phyloP scores from a whole-genome alignment of 2,113 vertebrate species.

The Thryonomys swinderianus region DNA sequence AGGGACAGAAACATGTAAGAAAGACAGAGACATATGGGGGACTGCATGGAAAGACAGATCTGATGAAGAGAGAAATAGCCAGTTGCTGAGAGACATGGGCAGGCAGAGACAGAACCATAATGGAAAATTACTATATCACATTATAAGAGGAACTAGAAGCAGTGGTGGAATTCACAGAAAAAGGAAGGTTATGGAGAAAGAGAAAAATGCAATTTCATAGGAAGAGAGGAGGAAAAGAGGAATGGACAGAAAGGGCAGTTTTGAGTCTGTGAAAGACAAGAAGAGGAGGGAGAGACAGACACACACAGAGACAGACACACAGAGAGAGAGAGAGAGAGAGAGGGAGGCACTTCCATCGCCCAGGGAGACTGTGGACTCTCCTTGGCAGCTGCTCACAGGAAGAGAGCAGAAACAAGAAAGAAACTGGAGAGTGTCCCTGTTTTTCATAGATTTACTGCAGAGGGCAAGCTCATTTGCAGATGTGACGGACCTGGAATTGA shows the following conservation, averaged over 20 bases:
- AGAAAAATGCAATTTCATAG: background rate
- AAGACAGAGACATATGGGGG: background rate
- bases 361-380: background rate
- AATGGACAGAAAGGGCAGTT: background rate
- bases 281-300: background rate
- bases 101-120: background rate
- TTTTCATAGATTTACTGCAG: background rate
- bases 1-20: background rate
- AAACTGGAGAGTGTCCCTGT: background rate
- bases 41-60: accelerated
- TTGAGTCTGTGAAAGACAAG: background rate
- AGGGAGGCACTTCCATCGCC: background rate
- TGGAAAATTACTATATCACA: no score
- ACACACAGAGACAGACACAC: no score
- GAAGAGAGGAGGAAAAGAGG: background rate
- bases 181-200: background rate
- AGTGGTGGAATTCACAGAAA: background rate
- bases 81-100: background rate
- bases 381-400: background rate
- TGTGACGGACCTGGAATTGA: conserved; percentile 8
- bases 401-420: background rate
- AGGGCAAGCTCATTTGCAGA: conserved; percentile 52
- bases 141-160: background rate
- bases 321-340: no score
- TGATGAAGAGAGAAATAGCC: background rate